A percentile compares a stretch with the other conserved stretches of the same genome.
Evolutionary conservation across 2,888 invertebrate species (phyloP).

Genomic region (Dicyrtomina minuta): DNA sequence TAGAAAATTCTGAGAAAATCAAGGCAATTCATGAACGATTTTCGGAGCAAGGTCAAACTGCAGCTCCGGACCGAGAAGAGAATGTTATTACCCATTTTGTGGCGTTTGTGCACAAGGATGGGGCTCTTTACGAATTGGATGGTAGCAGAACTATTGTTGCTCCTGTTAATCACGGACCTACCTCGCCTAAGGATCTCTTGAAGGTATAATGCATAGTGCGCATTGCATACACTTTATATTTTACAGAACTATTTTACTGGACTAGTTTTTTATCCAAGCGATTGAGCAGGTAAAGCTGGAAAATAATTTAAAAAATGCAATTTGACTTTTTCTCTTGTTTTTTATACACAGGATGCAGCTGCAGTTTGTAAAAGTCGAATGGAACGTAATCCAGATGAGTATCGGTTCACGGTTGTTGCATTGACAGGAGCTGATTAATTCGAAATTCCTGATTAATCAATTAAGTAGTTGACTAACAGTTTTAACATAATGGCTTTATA

Average conservation of each 20-base stretch:
- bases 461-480: too few species aligned
- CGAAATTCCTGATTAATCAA: too few species aligned
- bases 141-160: slow-evolving; percentile 73
- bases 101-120: slow-evolving; percentile 79
- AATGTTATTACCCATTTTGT: slow-evolving; percentile 87
- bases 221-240: too few species aligned
- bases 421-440: slow-evolving; percentile 40
- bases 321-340: background rate
- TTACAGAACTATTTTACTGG: background rate
- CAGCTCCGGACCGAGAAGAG: slow-evolving; percentile 74
- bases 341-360: slow-evolving; percentile 44
- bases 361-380: slow-evolving; percentile 43
- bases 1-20: slow-evolving; percentile 72
- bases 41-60: slow-evolving; percentile 89
- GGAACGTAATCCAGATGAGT: slow-evolving; percentile 43
- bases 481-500: too few species aligned
- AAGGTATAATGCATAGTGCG: slow-evolving; percentile 61
- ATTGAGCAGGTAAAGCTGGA: background rate
- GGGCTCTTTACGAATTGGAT: slow-evolving; percentile 81
- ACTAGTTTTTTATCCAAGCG: background rate
- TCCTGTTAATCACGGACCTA: slow-evolving; percentile 81
- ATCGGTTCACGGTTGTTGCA: slow-evolving; percentile 50
- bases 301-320: too few species aligned
- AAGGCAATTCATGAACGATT: slow-evolving; percentile 79
- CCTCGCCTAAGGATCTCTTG: slow-evolving; percentile 71